Percentiles rank a stretch among this genome's conserved stretches.
Evolutionary conservation across 2,113 vertebrate genomes (phyloP).

Genomic region (Gobius niger): DNA sequence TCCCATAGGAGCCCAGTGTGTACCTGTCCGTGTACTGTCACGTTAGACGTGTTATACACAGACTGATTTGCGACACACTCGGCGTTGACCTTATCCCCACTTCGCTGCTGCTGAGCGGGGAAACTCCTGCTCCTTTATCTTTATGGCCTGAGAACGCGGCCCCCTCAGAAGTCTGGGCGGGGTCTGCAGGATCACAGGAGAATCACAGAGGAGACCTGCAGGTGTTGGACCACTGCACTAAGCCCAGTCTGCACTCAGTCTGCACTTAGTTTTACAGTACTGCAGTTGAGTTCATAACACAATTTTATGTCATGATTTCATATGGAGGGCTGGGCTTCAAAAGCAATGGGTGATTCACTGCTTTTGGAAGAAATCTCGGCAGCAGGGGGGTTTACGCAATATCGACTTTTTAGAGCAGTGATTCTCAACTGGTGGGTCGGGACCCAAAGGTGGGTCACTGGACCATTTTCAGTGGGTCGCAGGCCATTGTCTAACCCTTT

Average conservation of each 20-base stretch:
- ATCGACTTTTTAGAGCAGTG: too few relatives aligned
- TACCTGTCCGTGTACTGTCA: background rate
- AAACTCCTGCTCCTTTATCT: slow-evolving; percentile 77
- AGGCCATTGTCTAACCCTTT: too few relatives aligned
- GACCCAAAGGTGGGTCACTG: too few relatives aligned
- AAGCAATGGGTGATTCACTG: too few relatives aligned
- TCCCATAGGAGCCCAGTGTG: background rate
- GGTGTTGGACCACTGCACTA: slow-evolving; percentile 65
- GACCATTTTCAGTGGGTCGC: too few relatives aligned
- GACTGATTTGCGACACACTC: slow-evolving; percentile 22
- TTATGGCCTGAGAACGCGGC: slow-evolving; percentile 66
- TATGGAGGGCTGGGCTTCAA: too few relatives aligned
- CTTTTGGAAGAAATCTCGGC: too few relatives aligned
- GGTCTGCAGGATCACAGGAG: slow-evolving; percentile 57
- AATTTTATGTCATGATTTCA: too few relatives aligned
- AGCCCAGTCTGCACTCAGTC: slow-evolving; percentile 45
- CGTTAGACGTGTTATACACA: background rate
- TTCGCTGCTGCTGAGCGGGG: slow-evolving; percentile 64
- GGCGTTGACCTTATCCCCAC: slow-evolving; percentile 42
- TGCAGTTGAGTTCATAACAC: too few relatives aligned
- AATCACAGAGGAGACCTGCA: slow-evolving; percentile 72
- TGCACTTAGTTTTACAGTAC: slow-evolving; percentile 31
- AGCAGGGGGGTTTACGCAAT: too few relatives aligned
- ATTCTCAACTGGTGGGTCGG: too few relatives aligned
- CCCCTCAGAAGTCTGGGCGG: slow-evolving; percentile 56